A percentile compares a stretch with the other conserved stretches of the same genome.
These are phyloP conservation scores for Calephelis perditalis DNA, from an alignment of 2,888 invertebrate species.

Conservation along the genomic window DNA sequence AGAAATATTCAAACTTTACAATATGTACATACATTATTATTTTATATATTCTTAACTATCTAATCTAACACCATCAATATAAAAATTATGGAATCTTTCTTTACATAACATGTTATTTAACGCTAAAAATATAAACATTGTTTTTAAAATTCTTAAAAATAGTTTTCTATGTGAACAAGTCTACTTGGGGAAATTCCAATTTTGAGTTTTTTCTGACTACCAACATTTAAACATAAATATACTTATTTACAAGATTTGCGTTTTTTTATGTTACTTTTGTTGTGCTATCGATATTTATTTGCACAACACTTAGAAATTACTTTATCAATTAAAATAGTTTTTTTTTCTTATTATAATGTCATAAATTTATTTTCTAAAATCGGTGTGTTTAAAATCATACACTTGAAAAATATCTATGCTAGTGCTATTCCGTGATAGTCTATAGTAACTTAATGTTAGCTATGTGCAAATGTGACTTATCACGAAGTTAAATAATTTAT, in stretches of 20 bases:
- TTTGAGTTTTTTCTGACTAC: slow-evolving; percentile 23
- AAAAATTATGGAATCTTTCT: slow-evolving; percentile 63
- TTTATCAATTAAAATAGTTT: no score
- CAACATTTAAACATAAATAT: background rate
- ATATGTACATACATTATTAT: slow-evolving; percentile 60
- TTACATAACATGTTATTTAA: slow-evolving; percentile 22
- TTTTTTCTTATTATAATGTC: no score
- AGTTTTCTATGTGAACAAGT: slow-evolving; percentile 44
- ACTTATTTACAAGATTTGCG: no score
- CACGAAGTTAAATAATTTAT: slow-evolving; percentile 4
- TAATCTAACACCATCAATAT: slow-evolving; percentile 50
- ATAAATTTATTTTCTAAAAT: no score
- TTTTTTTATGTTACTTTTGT: no score
- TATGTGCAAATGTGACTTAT: slow-evolving; percentile 3
- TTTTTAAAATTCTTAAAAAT: slow-evolving; percentile 47
- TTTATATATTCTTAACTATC: slow-evolving; percentile 26
- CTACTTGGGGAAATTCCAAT: slow-evolving; percentile 35
- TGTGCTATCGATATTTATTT: no score
- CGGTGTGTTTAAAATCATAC: no score
- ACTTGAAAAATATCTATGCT: no score
- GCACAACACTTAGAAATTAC: no score
- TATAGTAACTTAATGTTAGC: background rate
- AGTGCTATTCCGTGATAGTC: no score
- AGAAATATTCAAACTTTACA: slow-evolving; percentile 52
- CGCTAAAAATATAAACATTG: slow-evolving; percentile 52